phyloP scores from a whole-genome alignment of 2,797 vertebrate genomes.

The Lacerta bilineata region DNA sequence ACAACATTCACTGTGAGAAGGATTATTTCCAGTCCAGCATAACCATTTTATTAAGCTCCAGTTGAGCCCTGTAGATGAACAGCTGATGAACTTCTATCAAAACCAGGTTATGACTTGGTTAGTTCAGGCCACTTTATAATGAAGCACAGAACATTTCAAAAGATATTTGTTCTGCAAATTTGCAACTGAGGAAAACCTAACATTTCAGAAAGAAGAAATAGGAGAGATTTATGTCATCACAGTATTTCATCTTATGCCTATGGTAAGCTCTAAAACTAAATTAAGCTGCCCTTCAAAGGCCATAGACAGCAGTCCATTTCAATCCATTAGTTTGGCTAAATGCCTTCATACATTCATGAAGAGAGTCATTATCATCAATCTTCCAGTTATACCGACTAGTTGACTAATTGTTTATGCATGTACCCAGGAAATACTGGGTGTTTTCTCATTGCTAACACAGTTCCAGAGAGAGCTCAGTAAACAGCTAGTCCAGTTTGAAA shows the following conservation, averaged over 20 bases:
- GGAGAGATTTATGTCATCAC: slow-evolving; percentile 60
- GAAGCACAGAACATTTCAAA: slow-evolving; percentile 51
- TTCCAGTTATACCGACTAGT: slow-evolving; percentile 69
- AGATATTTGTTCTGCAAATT: slow-evolving; percentile 30
- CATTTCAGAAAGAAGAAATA: slow-evolving; percentile 53
- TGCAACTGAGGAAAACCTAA: slow-evolving; percentile 39
- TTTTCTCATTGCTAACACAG: slow-evolving; percentile 40
- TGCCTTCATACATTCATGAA: slow-evolving; percentile 63
- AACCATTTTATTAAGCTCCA: neutral
- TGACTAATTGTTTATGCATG: slow-evolving; percentile 62
- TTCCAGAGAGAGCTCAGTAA: slow-evolving; percentile 48
- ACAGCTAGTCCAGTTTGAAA: slow-evolving; percentile 51
- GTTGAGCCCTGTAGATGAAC: slow-evolving; percentile 12
- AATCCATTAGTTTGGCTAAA: slow-evolving; percentile 72
- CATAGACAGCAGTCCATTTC: slow-evolving; percentile 64
- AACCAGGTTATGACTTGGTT: slow-evolving; percentile 40
- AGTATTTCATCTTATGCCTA: slow-evolving; percentile 65
- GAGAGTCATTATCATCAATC: slow-evolving; percentile 63
- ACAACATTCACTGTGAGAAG: neutral
- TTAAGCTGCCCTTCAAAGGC: slow-evolving; percentile 69
- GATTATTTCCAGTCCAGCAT: neutral
- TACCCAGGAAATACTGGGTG: slow-evolving; percentile 15
- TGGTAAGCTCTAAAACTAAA: slow-evolving; percentile 68
- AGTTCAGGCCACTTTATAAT: slow-evolving; percentile 38
- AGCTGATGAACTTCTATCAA: slow-evolving; percentile 14